A percentile compares a stretch with the other conserved stretches of the same genome.
phyloP scores from a whole-genome alignment of 2,113 vertebrate genomes.

The Eulemur macaco region DNA sequence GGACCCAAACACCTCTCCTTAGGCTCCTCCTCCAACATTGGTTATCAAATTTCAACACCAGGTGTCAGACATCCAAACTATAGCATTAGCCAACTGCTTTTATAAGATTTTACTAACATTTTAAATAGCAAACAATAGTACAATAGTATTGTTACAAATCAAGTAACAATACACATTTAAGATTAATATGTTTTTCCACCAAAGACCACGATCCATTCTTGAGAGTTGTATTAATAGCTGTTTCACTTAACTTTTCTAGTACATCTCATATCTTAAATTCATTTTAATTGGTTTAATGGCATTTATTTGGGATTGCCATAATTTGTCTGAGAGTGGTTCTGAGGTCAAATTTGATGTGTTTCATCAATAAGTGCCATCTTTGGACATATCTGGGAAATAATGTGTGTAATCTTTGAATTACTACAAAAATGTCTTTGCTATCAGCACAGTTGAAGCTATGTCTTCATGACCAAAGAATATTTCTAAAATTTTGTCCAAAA shows the following conservation, averaged over 20 bases:
- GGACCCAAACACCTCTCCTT: neutral
- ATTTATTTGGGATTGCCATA: constrained; percentile 22
- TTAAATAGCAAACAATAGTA: neutral
- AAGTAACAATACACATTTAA: neutral
- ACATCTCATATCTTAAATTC: neutral
- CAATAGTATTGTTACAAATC: neutral
- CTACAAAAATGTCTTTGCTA: neutral
- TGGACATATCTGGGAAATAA: neutral
- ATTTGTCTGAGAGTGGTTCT: neutral
- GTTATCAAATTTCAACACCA: neutral
- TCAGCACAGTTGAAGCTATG: neutral
- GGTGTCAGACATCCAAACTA: neutral
- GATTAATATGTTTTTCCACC: neutral
- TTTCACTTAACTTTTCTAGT: constrained; percentile 19
- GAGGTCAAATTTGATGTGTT: neutral
- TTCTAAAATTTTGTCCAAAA: neutral
- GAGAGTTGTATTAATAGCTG: neutral
- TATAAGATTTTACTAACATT: neutral
- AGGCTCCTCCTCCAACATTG: neutral
- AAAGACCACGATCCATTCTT: neutral
- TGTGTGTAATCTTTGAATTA: neutral
- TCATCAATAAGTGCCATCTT: neutral
- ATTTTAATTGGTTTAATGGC: constrained; percentile 2
- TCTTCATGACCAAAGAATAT: neutral
- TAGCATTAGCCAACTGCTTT: neutral